These are phyloP conservation scores for Alcedo atthis DNA, from an alignment of 2,797 vertebrate species.

Conservation along the genomic window DNA sequence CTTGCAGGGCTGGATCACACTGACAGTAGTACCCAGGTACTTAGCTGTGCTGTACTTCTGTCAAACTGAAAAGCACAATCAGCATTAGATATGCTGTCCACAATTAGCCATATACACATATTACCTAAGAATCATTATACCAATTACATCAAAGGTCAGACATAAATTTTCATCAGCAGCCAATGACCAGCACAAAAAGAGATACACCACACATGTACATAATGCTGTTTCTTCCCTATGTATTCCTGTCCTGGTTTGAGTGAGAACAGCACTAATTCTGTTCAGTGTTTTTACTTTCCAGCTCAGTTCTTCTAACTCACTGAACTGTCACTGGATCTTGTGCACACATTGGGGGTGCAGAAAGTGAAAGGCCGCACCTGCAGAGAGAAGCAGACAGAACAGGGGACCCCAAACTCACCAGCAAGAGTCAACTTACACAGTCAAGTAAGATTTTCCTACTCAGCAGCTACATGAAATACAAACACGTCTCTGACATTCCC, in stretches of 20 bases:
- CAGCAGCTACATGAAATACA: not conserved
- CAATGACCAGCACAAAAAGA: not conserved
- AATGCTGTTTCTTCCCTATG: not conserved
- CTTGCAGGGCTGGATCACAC: accelerated
- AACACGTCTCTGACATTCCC: not conserved
- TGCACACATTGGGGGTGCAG: no score
- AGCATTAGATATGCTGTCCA: not conserved
- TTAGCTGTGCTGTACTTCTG: not conserved
- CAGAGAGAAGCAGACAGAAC: no score
- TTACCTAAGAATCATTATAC: not conserved
- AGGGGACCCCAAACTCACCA: no score
- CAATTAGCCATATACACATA: not conserved
- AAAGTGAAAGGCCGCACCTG: no score
- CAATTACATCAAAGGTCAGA: not conserved
- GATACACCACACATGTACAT: not conserved
- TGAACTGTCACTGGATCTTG: no score
- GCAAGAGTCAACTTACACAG: no score
- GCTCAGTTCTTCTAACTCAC: no score
- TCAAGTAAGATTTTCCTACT: not conserved
- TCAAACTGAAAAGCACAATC: not conserved
- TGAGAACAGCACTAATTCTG: no score
- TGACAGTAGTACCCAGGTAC: not conserved
- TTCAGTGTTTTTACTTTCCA: no score
- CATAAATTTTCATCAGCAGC: not conserved
- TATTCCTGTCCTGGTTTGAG: not conserved